A percentile compares a stretch with the other conserved stretches of the same genome.
Evolutionary conservation across 2,888 invertebrate genomes (phyloP).

Genomic region (Chalcosyrphus nemorum): DNA sequence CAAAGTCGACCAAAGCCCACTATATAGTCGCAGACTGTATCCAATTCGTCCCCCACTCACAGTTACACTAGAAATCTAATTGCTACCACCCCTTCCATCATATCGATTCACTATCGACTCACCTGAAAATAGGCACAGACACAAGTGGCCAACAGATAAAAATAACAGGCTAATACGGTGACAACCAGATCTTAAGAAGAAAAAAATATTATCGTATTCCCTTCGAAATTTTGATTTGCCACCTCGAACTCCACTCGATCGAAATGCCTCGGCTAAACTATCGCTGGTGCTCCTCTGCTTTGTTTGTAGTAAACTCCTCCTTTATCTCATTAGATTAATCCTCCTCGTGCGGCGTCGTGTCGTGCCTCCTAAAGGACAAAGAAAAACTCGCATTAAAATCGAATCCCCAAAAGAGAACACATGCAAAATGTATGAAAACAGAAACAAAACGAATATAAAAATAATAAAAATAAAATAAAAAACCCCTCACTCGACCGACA

Average conservation of each 20-base stretch:
- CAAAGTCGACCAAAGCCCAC: background rate
- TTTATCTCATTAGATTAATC: slow-evolving; percentile 8
- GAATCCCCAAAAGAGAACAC: slow-evolving; percentile 26
- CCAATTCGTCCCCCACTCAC: background rate
- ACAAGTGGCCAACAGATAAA: slow-evolving; percentile 26
- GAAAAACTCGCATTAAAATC: slow-evolving; percentile 37
- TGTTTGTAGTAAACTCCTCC: background rate
- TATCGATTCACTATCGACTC: slow-evolving; percentile 64
- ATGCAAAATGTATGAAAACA: slow-evolving; percentile 1
- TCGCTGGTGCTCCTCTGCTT: background rate
- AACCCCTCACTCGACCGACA: slow-evolving; percentile 32
- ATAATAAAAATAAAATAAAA: background rate
- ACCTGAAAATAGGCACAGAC: slow-evolving; percentile 66
- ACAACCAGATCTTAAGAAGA: slow-evolving; percentile 50
- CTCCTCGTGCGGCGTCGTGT: no score
- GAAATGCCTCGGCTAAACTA: slow-evolving; percentile 3
- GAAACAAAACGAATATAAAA: background rate
- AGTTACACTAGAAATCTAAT: slow-evolving; percentile 4
- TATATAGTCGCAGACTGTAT: background rate
- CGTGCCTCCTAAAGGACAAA: slow-evolving; percentile 62
- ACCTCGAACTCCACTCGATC: slow-evolving; percentile 9
- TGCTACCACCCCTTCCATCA: background rate
- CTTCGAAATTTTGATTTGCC: slow-evolving; percentile 35
- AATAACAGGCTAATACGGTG: slow-evolving; percentile 15
- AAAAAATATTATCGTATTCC: background rate